These are phyloP conservation scores for Lutra lutra DNA, from an alignment of 2,797 vertebrate species.

Conservation along the genomic window DNA sequence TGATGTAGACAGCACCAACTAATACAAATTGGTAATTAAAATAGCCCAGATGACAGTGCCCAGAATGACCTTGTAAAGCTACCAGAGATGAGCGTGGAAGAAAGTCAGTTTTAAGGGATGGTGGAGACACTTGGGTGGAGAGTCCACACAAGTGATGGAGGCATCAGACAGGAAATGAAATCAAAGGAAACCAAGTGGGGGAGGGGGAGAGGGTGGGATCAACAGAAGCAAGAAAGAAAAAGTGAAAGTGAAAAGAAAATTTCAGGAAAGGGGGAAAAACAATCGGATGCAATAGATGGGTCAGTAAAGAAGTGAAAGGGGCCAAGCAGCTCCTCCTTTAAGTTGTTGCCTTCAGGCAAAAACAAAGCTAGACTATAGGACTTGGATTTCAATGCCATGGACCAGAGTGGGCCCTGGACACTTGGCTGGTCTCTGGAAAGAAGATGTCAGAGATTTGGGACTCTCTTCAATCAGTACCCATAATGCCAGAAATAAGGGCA, in stretches of 20 bases:
- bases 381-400: no score
- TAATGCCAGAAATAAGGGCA: not conserved
- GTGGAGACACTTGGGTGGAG: no score
- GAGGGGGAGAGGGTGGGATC: no score
- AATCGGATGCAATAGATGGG: not conserved
- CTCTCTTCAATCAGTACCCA: not conserved
- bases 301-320: not conserved
- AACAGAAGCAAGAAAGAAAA: not conserved
- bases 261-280: not conserved
- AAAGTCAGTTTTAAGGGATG: not conserved
- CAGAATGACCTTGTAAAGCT: not conserved
- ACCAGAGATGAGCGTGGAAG: not conserved
- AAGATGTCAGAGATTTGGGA: not conserved
- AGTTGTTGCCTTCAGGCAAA: not conserved
- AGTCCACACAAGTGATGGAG: not conserved
- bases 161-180: fast-evolving
- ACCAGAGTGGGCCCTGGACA: not conserved
- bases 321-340: not conserved
- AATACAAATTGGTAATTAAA: not conserved
- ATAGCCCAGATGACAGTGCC: not conserved
- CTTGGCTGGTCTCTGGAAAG: not conserved
- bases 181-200: not conserved
- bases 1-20: not conserved
- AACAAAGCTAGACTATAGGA: not conserved
- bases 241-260: not conserved